Conservation (phyloP, 2,113 vertebrate genomes). For the Hystrix brachyura region DNA sequence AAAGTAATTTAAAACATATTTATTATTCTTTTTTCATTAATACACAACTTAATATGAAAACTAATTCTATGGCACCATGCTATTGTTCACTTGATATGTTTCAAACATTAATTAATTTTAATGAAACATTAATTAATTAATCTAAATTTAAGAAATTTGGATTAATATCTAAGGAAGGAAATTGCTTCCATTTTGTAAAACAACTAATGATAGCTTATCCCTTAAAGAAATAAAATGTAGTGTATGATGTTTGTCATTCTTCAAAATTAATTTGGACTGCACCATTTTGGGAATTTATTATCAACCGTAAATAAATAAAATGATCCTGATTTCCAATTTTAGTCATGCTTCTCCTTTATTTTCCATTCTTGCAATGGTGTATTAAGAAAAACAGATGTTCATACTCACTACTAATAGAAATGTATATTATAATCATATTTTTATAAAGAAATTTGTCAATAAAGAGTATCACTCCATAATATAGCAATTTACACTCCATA, state of each 20-base stretch:
- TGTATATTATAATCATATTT: background rate
- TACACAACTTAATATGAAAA: background rate
- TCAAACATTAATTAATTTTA: background rate
- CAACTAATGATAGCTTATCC: background rate
- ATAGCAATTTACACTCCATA: background rate
- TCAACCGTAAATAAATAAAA: background rate
- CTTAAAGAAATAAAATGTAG: constrained; percentile 6
- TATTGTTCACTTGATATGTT: background rate
- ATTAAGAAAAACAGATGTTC: background rate
- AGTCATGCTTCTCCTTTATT: background rate
- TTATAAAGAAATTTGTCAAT: constrained; percentile 44
- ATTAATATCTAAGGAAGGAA: background rate
- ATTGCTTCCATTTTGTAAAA: background rate
- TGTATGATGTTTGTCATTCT: background rate
- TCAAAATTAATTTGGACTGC: background rate
- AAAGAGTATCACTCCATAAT: background rate
- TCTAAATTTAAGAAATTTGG: constrained; percentile 32
- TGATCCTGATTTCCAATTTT: background rate
- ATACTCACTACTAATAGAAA: background rate
- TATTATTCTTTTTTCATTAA: background rate
- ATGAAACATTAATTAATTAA: too few relatives aligned
- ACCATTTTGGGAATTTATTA: background rate
- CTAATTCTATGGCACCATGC: background rate
- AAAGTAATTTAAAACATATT: background rate
- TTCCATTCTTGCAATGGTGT: background rate